Evolutionary conservation across 2,113 vertebrate genomes (phyloP).

Genomic region (Neoarius graeffei): DNA sequence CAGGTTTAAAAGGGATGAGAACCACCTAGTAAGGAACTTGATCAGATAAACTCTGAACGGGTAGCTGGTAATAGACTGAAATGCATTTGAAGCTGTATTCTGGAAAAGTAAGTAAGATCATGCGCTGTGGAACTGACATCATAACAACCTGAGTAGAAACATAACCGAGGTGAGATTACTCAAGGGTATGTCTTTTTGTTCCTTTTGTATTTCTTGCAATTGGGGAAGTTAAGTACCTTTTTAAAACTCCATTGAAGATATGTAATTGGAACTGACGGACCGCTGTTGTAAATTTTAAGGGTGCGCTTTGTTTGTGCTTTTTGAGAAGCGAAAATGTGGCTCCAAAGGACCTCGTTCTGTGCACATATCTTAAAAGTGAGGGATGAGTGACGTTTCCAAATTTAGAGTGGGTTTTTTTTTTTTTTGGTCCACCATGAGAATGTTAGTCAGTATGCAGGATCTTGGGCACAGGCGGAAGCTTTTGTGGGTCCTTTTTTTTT

Average conservation of each 20-base stretch:
- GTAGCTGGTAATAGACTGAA: not conserved
- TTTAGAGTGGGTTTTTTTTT: not conserved
- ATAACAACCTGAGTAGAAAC: not conserved
- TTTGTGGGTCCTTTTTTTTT: not conserved
- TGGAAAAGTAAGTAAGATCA: not conserved
- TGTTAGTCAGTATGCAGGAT: conserved; percentile 17
- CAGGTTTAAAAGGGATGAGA: not conserved
- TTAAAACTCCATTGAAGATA: not conserved
- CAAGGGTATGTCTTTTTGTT: not conserved
- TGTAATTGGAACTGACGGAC: not conserved
- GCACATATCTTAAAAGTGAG: conserved; percentile 24
- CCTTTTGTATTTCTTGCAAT: not conserved
- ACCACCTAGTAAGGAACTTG: not conserved
- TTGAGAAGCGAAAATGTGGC: not conserved
- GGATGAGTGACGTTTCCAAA: conserved; percentile 20
- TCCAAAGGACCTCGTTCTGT: not conserved
- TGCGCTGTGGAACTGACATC: not conserved
- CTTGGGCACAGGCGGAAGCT: not conserved
- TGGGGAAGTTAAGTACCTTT: not conserved
- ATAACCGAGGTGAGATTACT: not conserved
- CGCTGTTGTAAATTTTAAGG: not conserved
- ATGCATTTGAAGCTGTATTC: not conserved
- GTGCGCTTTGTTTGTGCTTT: not conserved
- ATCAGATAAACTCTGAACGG: not conserved
- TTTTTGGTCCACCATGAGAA: not conserved